Evolutionary conservation across 2,888 invertebrate genomes (phyloP).

Genomic region (Didymodactylos carnosus): DNA sequence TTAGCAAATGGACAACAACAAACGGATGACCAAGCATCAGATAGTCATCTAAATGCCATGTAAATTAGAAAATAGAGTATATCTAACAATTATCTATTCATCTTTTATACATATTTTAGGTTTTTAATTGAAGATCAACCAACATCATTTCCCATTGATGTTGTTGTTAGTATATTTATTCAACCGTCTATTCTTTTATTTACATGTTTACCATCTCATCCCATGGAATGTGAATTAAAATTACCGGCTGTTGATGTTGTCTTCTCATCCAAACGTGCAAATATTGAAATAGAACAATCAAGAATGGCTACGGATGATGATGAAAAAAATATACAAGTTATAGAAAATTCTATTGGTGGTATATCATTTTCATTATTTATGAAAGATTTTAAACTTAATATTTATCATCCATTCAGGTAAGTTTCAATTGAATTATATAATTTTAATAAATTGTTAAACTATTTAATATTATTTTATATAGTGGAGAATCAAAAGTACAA

Average conservation of each 20-base stretch:
- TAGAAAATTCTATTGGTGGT: conserved; percentile 41
- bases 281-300: conserved; percentile 18
- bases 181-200: conserved; percentile 88
- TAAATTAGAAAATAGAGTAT: neutral
- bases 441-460: conserved; percentile 15
- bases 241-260: conserved; percentile 89
- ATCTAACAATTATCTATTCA: neutral
- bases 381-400: conserved; percentile 86
- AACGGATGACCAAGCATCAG: conserved; percentile 19
- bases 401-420: conserved; percentile 98
- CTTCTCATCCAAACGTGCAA: conserved; percentile 47
- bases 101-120: too few species aligned
- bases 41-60: neutral
- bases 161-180: conserved; percentile 92
- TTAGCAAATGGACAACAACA: conserved; percentile 4
- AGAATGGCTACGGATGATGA: neutral
- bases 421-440: conserved; percentile 49
- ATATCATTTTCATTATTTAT: conserved; percentile 82
- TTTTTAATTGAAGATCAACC: neutral
- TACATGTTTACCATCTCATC: conserved; percentile 76
- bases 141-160: conserved; percentile 74
- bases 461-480: neutral
- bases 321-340: neutral
- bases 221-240: conserved; percentile 83
- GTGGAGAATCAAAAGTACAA: neutral